Percentiles rank a stretch among this genome's conserved stretches.
Conservation (phyloP, 1,140 invertebrate genomes). For the Pectinophora gossypiella region DNA sequence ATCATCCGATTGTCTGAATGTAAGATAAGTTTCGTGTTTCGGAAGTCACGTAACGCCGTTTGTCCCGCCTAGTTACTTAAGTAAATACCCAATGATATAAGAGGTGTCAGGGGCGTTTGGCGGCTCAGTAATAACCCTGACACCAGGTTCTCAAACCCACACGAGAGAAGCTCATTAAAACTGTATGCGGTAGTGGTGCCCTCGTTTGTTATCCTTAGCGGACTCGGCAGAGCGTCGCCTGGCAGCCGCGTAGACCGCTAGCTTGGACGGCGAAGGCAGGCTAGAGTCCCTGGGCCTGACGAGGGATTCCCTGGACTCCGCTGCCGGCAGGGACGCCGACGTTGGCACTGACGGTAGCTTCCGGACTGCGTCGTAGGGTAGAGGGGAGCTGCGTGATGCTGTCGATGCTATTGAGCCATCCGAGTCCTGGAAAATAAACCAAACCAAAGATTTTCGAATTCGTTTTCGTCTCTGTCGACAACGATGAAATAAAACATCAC, state of each 20-base stretch:
- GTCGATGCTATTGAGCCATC: conserved; percentile 67
- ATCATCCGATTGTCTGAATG: no score
- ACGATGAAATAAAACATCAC: not conserved
- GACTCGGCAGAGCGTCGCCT: conserved; percentile 76
- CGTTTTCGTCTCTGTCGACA: not conserved
- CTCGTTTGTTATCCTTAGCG: conserved; percentile 73
- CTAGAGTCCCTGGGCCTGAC: conserved; percentile 70
- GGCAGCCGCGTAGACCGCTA: conserved; percentile 73
- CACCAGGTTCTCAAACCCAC: no score
- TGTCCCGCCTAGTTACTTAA: no score
- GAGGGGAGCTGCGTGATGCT: conserved; percentile 56
- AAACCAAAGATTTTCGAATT: no score
- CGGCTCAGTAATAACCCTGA: no score
- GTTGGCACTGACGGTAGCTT: conserved; percentile 77
- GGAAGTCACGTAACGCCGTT: no score
- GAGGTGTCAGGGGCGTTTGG: no score
- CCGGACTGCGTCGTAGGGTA: conserved; percentile 74
- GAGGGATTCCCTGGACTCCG: conserved; percentile 66
- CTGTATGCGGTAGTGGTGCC: conserved; percentile 82
- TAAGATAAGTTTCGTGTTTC: no score
- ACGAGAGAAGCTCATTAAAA: conserved; percentile 73
- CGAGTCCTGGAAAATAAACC: conserved; percentile 62
- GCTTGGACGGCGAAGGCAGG: conserved; percentile 78
- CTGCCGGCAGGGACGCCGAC: conserved; percentile 66
- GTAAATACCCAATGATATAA: no score